Percentiles rank a stretch among this genome's conserved stretches.
phyloP scores from a whole-genome alignment of 2,797 vertebrate genomes.

The Danio tinwini region DNA sequence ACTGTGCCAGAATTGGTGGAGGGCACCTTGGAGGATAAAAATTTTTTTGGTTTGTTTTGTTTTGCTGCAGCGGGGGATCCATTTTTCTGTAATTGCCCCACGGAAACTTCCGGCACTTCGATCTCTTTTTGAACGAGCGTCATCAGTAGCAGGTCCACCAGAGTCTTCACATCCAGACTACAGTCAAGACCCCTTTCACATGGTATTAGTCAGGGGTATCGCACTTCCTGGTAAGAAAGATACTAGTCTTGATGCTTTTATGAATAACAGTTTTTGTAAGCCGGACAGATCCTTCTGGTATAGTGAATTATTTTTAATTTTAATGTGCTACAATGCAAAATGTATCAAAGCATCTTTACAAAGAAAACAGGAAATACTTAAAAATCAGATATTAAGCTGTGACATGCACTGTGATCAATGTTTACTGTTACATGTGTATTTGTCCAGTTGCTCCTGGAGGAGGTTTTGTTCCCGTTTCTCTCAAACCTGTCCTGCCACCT shows the following conservation, averaged over 20 bases:
- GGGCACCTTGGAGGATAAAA: neutral
- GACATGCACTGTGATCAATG: neutral
- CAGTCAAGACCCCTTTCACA: slow-evolving; percentile 91
- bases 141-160: slow-evolving; percentile 76
- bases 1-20: no score
- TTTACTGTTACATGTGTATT: slow-evolving; percentile 6
- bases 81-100: slow-evolving; percentile 91
- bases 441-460: slow-evolving; percentile 75
- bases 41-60: neutral
- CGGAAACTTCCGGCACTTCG: slow-evolving; percentile 88
- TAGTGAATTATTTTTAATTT: neutral
- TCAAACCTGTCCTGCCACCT: slow-evolving; percentile 84
- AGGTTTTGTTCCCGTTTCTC: slow-evolving; percentile 74
- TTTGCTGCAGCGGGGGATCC: slow-evolving; percentile 83
- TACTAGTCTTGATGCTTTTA: neutral
- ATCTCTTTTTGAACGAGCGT: slow-evolving; percentile 86
- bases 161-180: slow-evolving; percentile 84
- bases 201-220: slow-evolving; percentile 90
- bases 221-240: slow-evolving; percentile 84
- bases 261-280: neutral
- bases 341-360: no score
- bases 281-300: neutral
- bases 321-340: neutral
- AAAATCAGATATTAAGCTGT: no score
- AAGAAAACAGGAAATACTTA: no score